Percentiles rank a stretch among this genome's conserved stretches.
Conservation (phyloP, 23 tunicate genomes). For the Aplidium turbinatum region DNA sequence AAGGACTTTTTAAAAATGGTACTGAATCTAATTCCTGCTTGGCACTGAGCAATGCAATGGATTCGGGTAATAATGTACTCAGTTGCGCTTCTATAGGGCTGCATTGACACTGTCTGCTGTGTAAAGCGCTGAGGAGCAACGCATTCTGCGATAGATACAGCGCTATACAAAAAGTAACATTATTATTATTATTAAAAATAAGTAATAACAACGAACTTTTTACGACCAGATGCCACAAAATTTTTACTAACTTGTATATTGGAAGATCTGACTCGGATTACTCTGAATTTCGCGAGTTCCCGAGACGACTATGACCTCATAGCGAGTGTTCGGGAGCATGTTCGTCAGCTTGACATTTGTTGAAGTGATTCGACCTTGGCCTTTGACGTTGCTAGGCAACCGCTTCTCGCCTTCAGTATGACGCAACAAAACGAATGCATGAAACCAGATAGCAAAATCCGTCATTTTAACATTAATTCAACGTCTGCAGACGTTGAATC, state of each 20-base stretch:
- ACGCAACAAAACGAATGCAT: neutral
- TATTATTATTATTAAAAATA: neutral
- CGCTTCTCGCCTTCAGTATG: constrained; percentile 38
- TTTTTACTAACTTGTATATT: constrained; percentile 70
- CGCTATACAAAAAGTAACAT: too few relatives aligned
- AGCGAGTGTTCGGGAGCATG: constrained; percentile 56
- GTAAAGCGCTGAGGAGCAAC: too few relatives aligned
- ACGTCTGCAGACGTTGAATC: too few relatives aligned
- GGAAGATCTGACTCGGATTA: constrained; percentile 44
- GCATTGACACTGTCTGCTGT: too few relatives aligned
- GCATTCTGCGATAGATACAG: too few relatives aligned
- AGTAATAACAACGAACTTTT: neutral
- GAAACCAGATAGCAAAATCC: too few relatives aligned
- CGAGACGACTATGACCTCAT: constrained; percentile 80
- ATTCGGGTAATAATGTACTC: too few relatives aligned
- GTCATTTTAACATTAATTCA: too few relatives aligned
- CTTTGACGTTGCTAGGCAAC: constrained; percentile 68
- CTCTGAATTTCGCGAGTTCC: constrained; percentile 49
- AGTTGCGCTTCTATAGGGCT: too few relatives aligned
- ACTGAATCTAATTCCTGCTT: too few relatives aligned
- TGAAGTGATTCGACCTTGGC: constrained; percentile 70
- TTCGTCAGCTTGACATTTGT: constrained; percentile 51
- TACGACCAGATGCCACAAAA: neutral
- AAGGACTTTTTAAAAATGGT: too few relatives aligned
- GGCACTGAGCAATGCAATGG: too few relatives aligned